These are phyloP conservation scores for Odobenus rosmarus DNA, from an alignment of 2,113 vertebrate species.

Conservation along the genomic window DNA sequence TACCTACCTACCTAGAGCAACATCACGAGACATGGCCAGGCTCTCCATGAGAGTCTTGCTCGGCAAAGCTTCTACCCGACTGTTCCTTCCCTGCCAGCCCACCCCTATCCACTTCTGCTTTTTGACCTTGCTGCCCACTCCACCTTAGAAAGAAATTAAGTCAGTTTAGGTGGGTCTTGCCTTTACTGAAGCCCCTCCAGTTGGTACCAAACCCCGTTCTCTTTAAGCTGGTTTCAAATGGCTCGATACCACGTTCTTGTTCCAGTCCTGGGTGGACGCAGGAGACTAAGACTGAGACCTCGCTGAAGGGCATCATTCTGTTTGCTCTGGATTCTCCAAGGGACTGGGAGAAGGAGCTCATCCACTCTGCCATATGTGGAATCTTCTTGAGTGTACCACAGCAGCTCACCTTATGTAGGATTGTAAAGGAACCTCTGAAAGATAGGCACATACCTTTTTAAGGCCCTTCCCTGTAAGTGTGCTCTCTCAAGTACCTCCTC, in stretches of 20 bases:
- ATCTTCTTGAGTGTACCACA: neutral
- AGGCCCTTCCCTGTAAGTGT: neutral
- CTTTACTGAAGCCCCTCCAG: neutral
- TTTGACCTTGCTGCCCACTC: neutral
- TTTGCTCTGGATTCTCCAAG: neutral
- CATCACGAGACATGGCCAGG: rapidly evolving
- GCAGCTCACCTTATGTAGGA: neutral
- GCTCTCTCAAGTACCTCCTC: neutral
- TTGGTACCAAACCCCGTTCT: neutral
- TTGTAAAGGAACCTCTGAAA: neutral
- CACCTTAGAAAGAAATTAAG: neutral
- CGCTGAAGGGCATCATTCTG: neutral
- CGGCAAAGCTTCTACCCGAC: no score
- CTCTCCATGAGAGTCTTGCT: neutral
- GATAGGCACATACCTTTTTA: neutral
- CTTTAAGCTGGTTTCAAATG: neutral
- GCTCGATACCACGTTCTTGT: neutral
- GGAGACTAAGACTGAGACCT: neutral
- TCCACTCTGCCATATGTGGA: rapidly evolving
- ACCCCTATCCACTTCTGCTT: no score
- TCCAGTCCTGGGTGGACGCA: no score
- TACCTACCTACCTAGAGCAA: neutral
- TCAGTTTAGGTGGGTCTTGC: neutral
- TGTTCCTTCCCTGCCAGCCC: neutral
- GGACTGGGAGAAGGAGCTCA: neutral